phyloP scores from a whole-genome alignment of 2,888 invertebrate genomes.

The Gastracanthus pulcherrimus region DNA sequence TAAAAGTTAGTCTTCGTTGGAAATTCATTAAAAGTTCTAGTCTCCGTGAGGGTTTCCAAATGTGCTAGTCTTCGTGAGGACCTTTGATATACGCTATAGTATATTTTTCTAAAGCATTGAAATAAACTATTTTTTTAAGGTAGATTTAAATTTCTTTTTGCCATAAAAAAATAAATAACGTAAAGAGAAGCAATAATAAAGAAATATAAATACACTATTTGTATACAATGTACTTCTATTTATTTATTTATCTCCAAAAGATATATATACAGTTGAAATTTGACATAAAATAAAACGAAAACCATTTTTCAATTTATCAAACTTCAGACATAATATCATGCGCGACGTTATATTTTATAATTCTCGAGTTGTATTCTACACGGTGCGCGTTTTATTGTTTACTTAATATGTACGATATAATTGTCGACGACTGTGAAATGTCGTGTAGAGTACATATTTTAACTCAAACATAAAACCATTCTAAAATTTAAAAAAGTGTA shows the following conservation, averaged over 20 bases:
- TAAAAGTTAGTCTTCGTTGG: too few species aligned
- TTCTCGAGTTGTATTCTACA: background rate
- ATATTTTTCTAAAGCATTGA: too few species aligned
- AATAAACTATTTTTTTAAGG: too few species aligned
- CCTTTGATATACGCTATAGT: too few species aligned
- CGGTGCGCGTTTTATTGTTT: background rate
- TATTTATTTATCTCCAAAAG: too few species aligned
- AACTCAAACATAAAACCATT: background rate
- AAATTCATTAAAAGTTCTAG: too few species aligned
- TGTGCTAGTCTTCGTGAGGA: too few species aligned
- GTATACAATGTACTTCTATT: background rate
- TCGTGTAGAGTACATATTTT: background rate
- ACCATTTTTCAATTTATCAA: background rate
- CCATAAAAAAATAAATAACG: too few species aligned
- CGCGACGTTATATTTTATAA: conserved; percentile 6
- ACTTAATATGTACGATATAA: conserved; percentile 18
- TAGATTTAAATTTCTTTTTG: background rate
- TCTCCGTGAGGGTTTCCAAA: too few species aligned
- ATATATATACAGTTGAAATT: too few species aligned
- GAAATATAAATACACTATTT: background rate
- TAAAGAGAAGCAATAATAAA: background rate
- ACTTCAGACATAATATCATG: background rate
- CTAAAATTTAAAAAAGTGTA: background rate
- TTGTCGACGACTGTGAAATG: background rate
- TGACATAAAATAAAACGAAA: background rate